Evolutionary conservation across 2,113 vertebrate species (phyloP), one percentile per base, ranked within the genome.

Genomic region (Podiceps cristatus): DNA sequence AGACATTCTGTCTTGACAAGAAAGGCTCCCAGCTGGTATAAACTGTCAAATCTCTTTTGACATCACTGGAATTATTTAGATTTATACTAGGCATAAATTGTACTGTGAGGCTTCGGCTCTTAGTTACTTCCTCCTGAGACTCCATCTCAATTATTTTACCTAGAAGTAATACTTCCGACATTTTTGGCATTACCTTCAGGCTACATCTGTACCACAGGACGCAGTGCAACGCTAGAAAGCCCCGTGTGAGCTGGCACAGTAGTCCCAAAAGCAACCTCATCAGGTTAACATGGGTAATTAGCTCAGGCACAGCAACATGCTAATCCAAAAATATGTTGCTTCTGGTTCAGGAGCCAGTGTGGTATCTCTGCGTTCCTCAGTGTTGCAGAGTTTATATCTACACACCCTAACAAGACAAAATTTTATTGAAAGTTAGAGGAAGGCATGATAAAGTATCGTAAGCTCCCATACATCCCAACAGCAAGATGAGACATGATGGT

Each of bases 401-500:
- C 66, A 53, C 71, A 82, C 18, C 33, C 59, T 52, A 76, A 45
- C 18, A 80, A 78, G 35, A 44, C 53, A 81, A 35, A 35, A 77
- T 47, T 77, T 84, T 80, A 77, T 33, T 81, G 76, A 45, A 82
- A 60, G 45, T 59, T 62, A 72, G 40, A 75, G 52, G 66, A 19
- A 17, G 49, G 44, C 2, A 0, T 67, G 78, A 59, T 84, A 89
- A 94, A 93, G 89, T 80, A 28, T 82, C 37, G 1, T 67, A 60
- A 90, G 5, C 16, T 93, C 52, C 58, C 33, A n/a, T 75, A 71
- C 71, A 78, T 90, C 27, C 33, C 84, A 75, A 28, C 33, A 35
- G 77, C 95, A 94, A 85, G 90, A 94, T 79, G 77, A 96, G 92
- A 79, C 92, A 76, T 16, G 80, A 87, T 49, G 62, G 62, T 64